Evolutionary conservation across 2,797 vertebrate species (phyloP).

Genomic region (Gephyroberyx darwinii): DNA sequence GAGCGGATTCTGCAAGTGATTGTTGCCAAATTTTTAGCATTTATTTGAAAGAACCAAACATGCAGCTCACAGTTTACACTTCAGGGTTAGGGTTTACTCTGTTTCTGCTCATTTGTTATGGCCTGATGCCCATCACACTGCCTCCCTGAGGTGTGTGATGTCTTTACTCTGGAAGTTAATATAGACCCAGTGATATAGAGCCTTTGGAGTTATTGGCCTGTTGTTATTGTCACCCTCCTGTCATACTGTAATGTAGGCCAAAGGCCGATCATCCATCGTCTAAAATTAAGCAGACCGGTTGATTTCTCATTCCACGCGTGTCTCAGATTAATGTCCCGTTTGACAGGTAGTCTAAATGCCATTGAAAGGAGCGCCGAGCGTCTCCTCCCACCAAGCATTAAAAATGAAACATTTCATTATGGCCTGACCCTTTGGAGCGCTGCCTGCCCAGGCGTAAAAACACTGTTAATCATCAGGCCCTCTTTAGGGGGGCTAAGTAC

Average conservation of each 20-base stretch:
- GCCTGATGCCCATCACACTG: background rate
- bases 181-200: background rate
- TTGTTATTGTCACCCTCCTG: background rate
- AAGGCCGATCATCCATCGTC: background rate
- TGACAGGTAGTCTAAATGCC: conserved; percentile 13
- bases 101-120: background rate
- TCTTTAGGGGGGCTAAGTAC: conserved; percentile 22
- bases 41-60: background rate
- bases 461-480: conserved; percentile 46
- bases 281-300: background rate
- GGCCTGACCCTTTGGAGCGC: conserved; percentile 4
- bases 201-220: background rate
- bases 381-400: conserved; percentile 11
- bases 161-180: background rate
- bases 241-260: background rate
- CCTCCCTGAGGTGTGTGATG: background rate
- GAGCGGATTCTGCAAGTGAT: too few relatives aligned
- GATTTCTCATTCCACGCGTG: conserved; percentile 3
- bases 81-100: too few relatives aligned
- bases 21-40: too few relatives aligned
- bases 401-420: conserved; percentile 19
- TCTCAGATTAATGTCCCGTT: conserved; percentile 7
- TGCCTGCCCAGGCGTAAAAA: conserved; percentile 33
- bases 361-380: conserved; percentile 9
- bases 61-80: background rate